Conservation (phyloP, 2,797 vertebrate genomes). For the Sebastes steindachneri region DNA sequence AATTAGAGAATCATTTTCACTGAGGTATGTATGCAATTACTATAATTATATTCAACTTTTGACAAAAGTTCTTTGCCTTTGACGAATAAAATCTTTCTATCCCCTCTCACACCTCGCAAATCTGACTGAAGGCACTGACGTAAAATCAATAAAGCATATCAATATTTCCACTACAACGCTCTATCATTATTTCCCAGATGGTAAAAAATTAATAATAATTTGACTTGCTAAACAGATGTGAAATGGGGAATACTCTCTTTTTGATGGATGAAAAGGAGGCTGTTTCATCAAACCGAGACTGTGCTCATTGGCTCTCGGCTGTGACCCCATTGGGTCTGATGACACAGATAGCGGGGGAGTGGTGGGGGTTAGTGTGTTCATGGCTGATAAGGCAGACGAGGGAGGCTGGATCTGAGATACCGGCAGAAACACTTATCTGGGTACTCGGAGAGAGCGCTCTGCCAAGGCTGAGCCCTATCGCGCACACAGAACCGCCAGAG, state of each 20-base stretch:
- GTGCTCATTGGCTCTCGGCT: slow-evolving; percentile 61
- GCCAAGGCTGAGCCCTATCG: slow-evolving; percentile 62
- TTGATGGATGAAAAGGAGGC: slow-evolving; percentile 59
- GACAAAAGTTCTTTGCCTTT: neutral
- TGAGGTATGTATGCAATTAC: neutral
- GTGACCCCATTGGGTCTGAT: slow-evolving; percentile 79
- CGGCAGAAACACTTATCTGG: slow-evolving; percentile 62
- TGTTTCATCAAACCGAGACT: slow-evolving; percentile 63
- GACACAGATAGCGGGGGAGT: slow-evolving; percentile 73
- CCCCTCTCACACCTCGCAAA: neutral
- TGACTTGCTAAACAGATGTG: slow-evolving; percentile 51
- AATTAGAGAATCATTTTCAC: neutral
- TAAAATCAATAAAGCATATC: slow-evolving; percentile 36
- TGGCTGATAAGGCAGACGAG: slow-evolving; percentile 75
- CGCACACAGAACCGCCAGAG: slow-evolving; percentile 28
- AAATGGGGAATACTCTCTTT: slow-evolving; percentile 52
- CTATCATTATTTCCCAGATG: slow-evolving; percentile 30
- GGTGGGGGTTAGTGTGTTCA: slow-evolving; percentile 75
- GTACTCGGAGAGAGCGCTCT: slow-evolving; percentile 46
- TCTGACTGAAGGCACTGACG: neutral
- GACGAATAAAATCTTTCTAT: neutral
- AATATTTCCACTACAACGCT: slow-evolving; percentile 22
- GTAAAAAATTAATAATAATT: slow-evolving; percentile 26
- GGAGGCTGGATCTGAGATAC: slow-evolving; percentile 66
- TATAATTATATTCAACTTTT: neutral